Evolutionary conservation across 1,140 invertebrate species (phyloP).

Genomic region (Aphelenchoides avenae): DNA sequence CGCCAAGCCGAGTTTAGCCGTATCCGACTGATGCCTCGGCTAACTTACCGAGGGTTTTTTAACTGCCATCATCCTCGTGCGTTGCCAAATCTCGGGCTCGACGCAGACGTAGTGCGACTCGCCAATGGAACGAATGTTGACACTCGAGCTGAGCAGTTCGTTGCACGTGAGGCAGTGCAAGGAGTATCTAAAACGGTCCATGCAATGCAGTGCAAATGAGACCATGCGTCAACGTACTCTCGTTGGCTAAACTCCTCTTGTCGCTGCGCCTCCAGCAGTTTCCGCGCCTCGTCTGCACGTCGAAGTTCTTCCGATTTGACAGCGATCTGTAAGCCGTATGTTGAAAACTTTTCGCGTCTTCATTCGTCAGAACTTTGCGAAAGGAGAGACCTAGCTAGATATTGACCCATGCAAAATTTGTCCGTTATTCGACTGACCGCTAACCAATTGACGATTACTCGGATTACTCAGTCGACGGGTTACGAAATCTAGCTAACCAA

Average conservation of each 20-base stretch:
- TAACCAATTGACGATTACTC: too few relatives aligned
- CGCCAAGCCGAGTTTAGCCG: too few relatives aligned
- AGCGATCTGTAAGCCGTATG: neutral
- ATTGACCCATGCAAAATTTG: too few relatives aligned
- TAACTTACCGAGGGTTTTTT: conserved; percentile 9
- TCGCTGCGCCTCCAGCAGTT: too few relatives aligned
- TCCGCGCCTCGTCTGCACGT: conserved; percentile 2
- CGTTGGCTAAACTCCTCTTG: neutral
- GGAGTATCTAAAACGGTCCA: conserved; percentile 12
- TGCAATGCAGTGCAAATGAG: too few relatives aligned
- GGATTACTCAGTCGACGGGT: too few relatives aligned
- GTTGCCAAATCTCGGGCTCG: conserved; percentile 9
- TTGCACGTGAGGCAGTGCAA: conserved; percentile 3
- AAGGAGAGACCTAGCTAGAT: too few relatives aligned
- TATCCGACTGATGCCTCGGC: too few relatives aligned
- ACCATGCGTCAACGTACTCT: conserved; percentile 11
- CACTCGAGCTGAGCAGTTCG: conserved; percentile 5
- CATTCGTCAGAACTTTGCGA: too few relatives aligned
- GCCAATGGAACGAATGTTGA: conserved; percentile 7
- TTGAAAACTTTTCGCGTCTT: conserved; percentile 4
- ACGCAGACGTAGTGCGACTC: conserved; percentile 17
- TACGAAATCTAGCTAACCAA: too few relatives aligned
- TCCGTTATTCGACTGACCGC: too few relatives aligned
- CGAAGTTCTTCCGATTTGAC: neutral
- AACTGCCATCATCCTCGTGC: conserved; percentile 16